Evolutionary conservation across 2,797 vertebrate species (phyloP), one percentile per base, ranked within the genome.

Genomic region (Rhinophrynus dorsalis): DNA sequence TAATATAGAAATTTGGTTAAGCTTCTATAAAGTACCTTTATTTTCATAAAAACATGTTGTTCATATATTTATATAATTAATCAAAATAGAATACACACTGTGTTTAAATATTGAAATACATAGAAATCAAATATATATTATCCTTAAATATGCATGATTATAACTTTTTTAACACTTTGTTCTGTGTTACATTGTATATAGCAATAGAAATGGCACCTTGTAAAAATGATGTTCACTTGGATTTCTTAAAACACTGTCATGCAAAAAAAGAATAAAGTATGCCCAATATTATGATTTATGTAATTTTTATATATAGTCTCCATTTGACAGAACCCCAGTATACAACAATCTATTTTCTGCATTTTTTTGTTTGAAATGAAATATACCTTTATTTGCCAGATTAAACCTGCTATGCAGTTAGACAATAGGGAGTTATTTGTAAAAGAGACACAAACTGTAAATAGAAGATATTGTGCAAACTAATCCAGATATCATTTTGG

Each of bases 251-350:
- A 33, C 21, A 45, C 27, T 58, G 45, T 56, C 70, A 73, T 73
- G 70, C 70, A 73, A 15, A 17, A 65, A 58, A 42, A 65, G 21
- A 64, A 62, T 21, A 64, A 42, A 58, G 21, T 64, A 58, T 72
- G 18, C 37, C 50, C 52, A 73, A 67, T 60, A 73, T 66, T 73
- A 44, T 52, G 55, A 47, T 54, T 73, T 67, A 66, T 65, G 45
- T 57, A 5, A 50, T 65, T 58, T 72, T 5, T 29, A 32, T 35
- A 38, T 1, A 2, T 6, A 38, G 6, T 10, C n/a, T 27, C 24
- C 5, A 30, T 3, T 20, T 23, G 9, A 55, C 17, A 55, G 3
- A 51, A 52, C 8, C n/a, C 13, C 10, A 18, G 1, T n/a, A n/a
- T n/a, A n/a, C n/a, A n/a, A 11, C 2, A 52, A 17, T 17, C 18